Evolutionary conservation across 2,888 invertebrate genomes (phyloP), one percentile per base, ranked within the genome.

Genomic region (Nycteola revayana): DNA sequence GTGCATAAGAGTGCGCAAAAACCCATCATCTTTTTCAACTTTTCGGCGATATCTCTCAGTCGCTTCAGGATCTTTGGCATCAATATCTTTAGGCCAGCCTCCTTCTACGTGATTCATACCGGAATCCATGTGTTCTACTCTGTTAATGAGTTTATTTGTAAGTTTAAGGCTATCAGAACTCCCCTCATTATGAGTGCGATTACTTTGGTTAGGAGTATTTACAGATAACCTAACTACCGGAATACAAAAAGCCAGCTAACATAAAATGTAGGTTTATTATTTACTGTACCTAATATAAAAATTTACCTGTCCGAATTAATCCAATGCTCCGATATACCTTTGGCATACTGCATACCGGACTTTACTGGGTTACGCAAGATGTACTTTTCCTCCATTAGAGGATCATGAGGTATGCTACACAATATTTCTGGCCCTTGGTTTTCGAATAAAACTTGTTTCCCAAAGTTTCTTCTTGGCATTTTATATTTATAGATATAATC

Each of bases 1-100:
- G 10, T 86, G 75, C 59, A 90, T 87, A 53, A 95, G 91, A 51
- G 93, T 92, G 49, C 90, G 89, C 29, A 93, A 90, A 77, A 94
- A 96, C 27, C 78, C 69, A 60, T 96, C 95, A 49, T 96, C 48
- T 18, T 49, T 49, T 20, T 49, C 45, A n/a, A 49, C 0, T 21
- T 39, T 36, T 7, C 48, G 39, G 28, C 48, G 50, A 10, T 49
- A 49, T 9, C 48, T 14, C 18, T 49, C 39, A 17, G 50, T 36
- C n/a, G 48, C 31, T 8, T 49, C 48, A 2, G 39, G 44, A 26
- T 49, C 48, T 7, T 29, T 9, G 10, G 30, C 1, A 22, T 49
- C 36, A 7, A 93, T 87, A 54, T 96, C 96, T 53, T 92, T 93
- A 0, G 95, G 95, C 96, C 95, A 96, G 1, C 95, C 96, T 20